A percentile compares a stretch with the other conserved stretches of the same genome.
Conservation (phyloP, 2,888 invertebrate species). For the Lasioglossum oenotherae region DNA sequence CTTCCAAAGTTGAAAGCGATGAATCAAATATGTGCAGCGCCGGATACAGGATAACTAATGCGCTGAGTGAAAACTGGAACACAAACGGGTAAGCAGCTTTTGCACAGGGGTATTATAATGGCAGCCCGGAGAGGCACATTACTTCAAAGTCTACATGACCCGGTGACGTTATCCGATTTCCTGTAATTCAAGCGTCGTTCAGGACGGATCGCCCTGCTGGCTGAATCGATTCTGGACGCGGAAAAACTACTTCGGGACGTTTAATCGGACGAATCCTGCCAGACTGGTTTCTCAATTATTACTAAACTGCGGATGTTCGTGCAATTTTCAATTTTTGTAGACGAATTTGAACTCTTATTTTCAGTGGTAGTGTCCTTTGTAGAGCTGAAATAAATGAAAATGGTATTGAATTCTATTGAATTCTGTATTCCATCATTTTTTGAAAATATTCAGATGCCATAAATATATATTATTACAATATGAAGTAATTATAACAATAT, state of each 20-base stretch:
- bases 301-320: no score
- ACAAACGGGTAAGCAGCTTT: constrained; percentile 5
- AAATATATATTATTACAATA: neutral
- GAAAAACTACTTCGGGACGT: neutral
- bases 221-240: neutral
- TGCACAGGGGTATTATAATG: constrained; percentile 24
- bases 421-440: no score
- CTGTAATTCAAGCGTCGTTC: constrained; percentile 26
- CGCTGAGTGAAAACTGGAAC: constrained; percentile 21
- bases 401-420: no score
- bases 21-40: constrained; percentile 33
- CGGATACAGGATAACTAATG: constrained; percentile 12
- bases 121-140: constrained; percentile 18
- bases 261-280: neutral
- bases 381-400: no score
- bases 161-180: constrained; percentile 40
- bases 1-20: constrained; percentile 11
- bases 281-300: neutral
- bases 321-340: no score
- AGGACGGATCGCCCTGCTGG: neutral
- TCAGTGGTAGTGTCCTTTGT: no score
- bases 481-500: neutral
- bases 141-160: constrained; percentile 29
- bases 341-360: no score
- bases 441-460: no score